These are phyloP conservation scores for Orycteropus afer DNA, from an alignment of 2,113 vertebrate genomes.

Conservation along the genomic window DNA sequence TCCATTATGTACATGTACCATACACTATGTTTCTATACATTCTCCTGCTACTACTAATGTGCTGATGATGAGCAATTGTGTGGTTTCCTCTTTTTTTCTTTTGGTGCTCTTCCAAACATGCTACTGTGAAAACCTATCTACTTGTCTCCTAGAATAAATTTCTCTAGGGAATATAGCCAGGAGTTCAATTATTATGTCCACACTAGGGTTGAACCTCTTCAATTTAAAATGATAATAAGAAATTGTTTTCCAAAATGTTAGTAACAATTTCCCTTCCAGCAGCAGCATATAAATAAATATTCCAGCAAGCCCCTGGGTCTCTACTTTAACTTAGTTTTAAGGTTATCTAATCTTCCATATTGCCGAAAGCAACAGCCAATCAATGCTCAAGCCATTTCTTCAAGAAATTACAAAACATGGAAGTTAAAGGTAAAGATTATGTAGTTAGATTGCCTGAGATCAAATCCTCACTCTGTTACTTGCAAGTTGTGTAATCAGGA, in stretches of 20 bases:
- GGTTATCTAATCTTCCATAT: not conserved
- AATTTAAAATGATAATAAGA: not conserved
- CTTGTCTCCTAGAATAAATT: not conserved
- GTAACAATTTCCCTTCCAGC: not conserved
- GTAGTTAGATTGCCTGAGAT: not conserved
- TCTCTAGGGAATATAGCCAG: not conserved
- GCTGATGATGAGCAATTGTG: not conserved
- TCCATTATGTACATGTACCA: no score
- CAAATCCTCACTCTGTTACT: no score
- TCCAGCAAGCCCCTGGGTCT: not conserved
- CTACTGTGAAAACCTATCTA: not conserved
- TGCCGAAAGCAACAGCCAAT: not conserved
- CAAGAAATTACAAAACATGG: not conserved
- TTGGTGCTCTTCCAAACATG: not conserved
- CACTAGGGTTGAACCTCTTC: not conserved
- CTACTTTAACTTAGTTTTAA: not conserved
- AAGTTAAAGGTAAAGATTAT: not conserved
- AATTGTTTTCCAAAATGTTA: not conserved
- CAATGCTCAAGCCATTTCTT: not conserved
- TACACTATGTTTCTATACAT: not conserved
- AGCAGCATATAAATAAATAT: not conserved
- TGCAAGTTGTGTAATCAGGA: no score
- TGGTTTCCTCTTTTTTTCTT: not conserved
- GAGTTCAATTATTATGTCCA: not conserved
- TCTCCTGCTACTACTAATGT: not conserved